Evolutionary conservation across 2,113 vertebrate species (phyloP).

Genomic region (Dipodomys spectabilis): DNA sequence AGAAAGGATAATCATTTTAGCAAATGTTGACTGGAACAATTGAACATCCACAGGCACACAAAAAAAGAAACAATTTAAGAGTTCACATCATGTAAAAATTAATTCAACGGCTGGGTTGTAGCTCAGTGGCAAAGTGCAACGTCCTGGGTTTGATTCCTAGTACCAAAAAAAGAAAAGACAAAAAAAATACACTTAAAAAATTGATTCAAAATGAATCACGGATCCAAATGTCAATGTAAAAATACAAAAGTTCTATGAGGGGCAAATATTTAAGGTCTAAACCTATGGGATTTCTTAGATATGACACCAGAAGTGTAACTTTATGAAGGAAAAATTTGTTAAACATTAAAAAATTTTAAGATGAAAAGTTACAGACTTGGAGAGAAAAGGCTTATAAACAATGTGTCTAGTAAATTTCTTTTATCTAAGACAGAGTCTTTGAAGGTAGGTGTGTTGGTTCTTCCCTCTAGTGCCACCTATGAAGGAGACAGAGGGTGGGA

Average conservation of each 20-base stretch:
- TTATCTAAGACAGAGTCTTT: neutral
- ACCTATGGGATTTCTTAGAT: neutral
- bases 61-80: neutral
- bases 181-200: neutral
- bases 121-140: too few relatives aligned
- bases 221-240: conserved; percentile 39
- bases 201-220: neutral
- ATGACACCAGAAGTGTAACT: neutral
- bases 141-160: too few relatives aligned
- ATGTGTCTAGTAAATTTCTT: neutral
- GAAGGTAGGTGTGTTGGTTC: neutral
- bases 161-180: too few relatives aligned
- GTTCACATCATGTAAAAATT: neutral
- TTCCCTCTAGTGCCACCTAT: neutral
- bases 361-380: neutral
- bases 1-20: conserved; percentile 42
- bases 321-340: neutral
- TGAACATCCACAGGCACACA: neutral
- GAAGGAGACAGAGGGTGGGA: too few relatives aligned
- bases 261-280: conserved; percentile 3
- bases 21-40: neutral
- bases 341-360: neutral
- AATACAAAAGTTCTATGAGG: neutral
- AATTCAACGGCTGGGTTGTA: too few relatives aligned
- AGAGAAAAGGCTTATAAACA: neutral